Conservation (phyloP, 1,140 invertebrate genomes). For the Drosophila virilis region DNA sequence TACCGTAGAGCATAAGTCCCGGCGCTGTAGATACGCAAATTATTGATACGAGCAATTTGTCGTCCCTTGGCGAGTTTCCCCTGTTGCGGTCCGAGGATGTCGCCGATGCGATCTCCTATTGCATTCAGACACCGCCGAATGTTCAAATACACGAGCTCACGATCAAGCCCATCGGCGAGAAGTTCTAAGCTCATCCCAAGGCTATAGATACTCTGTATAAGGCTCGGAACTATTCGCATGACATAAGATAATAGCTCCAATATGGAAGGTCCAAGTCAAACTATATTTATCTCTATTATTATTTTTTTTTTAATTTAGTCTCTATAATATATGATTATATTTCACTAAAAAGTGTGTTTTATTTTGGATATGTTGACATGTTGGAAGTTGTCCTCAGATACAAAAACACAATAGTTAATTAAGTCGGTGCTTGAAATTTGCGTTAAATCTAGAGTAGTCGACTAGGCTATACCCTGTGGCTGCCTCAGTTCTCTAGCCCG, state of each 20-base stretch:
- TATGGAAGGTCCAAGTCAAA: too few relatives aligned
- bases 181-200: slow-evolving; percentile 33
- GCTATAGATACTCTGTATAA: not conserved
- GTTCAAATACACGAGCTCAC: slow-evolving; percentile 77
- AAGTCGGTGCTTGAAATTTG: too few relatives aligned
- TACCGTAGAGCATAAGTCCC: slow-evolving; percentile 86
- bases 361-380: too few relatives aligned
- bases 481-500: not conserved
- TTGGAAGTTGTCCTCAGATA: too few relatives aligned
- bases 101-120: slow-evolving; percentile 86
- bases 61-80: not conserved
- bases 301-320: too few relatives aligned
- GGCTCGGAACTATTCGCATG: too few relatives aligned
- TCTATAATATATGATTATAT: too few relatives aligned
- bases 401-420: too few relatives aligned
- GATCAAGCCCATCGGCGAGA: slow-evolving; percentile 75
- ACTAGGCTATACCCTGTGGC: not conserved
- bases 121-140: slow-evolving; percentile 84
- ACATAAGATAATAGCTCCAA: too few relatives aligned
- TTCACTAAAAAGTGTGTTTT: too few relatives aligned
- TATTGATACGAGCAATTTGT: slow-evolving; percentile 8
- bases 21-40: slow-evolving; percentile 61
- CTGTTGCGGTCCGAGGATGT: slow-evolving; percentile 85
- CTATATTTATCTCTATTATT: too few relatives aligned
- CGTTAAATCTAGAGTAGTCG: not conserved